Base-by-base conservation (phyloP, 2,888 invertebrate species). In the Lycaena phlaeas region DNA sequence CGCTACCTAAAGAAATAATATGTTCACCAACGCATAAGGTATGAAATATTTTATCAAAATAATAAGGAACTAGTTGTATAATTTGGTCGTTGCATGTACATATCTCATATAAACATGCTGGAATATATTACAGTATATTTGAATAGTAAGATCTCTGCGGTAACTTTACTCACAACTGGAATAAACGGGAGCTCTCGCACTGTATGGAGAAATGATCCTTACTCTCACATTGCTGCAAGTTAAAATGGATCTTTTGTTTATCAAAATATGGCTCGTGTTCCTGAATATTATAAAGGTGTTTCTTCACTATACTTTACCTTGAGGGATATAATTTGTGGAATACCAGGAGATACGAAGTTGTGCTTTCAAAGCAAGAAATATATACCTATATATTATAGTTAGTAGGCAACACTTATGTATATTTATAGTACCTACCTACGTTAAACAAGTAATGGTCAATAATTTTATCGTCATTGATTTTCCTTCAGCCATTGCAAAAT, bases 271-370 rank as follows among this genome's bases (percentile, higher is more conserved):
- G 22, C 18, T 9, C 2, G 7, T 11, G 9, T 7, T 9, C 12
- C 12, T 9, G 4, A 9, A 7, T 12, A 9, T 18, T 9, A 22
- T 7, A 18, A 9, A 10, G 10, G 3, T 7, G 22, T 4, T 18
- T 12, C 9, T 34, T n/a, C 18, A 1, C 11, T 34, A 22, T 12
- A 18, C 34, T 18, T 34, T 14, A 11, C 1, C 22, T 22, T 12
- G 22, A 34, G 34, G 18, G 18, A 18, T 18, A 22, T 34, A 34
- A 34, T 34, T 34, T 34, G 34, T 22, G 34, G 34, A 34, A 22
- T 18, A 34, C 34, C 34, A 18, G 18, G 22, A 34, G 34, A 34
- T 34, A 34, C 18, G 34, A 34, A 34, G 34, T 34, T 18, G 18
- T 22, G 18, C 34, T 34, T 34, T 22, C 34, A 18, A 34, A 34